A percentile compares a stretch with the other conserved stretches of the same genome.
Evolutionary conservation across 2,888 invertebrate species (phyloP).

Genomic region (Lasioglossum pauxillum): DNA sequence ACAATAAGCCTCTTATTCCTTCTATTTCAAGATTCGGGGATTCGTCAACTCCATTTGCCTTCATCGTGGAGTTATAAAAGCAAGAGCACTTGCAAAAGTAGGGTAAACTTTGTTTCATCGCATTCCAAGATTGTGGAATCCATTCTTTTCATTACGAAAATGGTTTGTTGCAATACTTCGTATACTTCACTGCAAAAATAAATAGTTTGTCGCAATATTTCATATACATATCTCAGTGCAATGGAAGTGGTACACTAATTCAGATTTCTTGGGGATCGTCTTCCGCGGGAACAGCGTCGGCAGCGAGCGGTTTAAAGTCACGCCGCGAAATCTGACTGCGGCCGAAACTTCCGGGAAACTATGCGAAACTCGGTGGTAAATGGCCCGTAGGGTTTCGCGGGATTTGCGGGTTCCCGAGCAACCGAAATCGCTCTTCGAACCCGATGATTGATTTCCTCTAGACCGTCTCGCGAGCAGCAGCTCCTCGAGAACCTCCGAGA

Average conservation of each 20-base stretch:
- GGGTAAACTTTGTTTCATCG: no score
- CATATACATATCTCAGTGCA: background rate
- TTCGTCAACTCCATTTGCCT: background rate
- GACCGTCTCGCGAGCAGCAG: background rate
- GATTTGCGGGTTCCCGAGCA: background rate
- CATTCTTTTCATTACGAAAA: no score
- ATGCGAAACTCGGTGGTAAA: constrained; percentile 49
- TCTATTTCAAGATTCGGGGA: background rate
- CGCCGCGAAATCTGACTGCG: constrained; percentile 13
- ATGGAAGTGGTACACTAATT: background rate
- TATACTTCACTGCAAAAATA: no score
- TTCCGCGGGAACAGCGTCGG: background rate
- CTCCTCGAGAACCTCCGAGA: background rate
- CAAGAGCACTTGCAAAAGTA: no score
- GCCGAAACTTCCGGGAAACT: constrained; percentile 27
- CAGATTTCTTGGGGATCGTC: background rate
- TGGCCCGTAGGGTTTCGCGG: constrained; percentile 29
- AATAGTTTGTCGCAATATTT: no score
- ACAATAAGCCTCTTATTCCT: background rate
- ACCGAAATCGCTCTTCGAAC: constrained; percentile 6
- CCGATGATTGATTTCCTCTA: constrained; percentile 4
- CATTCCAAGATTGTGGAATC: no score
- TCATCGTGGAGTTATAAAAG: background rate
- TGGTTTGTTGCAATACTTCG: no score
- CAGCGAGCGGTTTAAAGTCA: constrained; percentile 22